Base-by-base conservation (phyloP, 2,797 vertebrate species). In the Mareca penelope region DNA sequence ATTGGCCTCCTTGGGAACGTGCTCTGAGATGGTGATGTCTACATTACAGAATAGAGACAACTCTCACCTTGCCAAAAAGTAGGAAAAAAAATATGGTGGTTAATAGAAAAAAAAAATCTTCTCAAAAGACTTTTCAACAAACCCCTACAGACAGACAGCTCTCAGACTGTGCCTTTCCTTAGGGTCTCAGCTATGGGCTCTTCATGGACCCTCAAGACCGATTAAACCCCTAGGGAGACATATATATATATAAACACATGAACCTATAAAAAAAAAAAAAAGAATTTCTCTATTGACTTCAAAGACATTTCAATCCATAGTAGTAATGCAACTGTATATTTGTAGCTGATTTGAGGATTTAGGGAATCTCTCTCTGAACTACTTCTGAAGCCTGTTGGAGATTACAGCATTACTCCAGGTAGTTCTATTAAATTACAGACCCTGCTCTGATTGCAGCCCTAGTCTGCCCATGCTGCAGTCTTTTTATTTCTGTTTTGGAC, bases 331-430 rank as follows among this genome's bases (percentile, higher is more conserved):
- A 67, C 87, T 61, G 33, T 68, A 9, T 90, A 91, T 94, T 96
- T 96, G 94, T 88, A 88, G 83, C 69, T 87, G 93, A 94, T 95
- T 75, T 83, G 72, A 95, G 78, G 93, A 93, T 95, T 96, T 95
- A 92, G 69, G 64, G 86, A 87, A 83, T 68, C 72, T 94, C 56
- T 90, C 88, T 89, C 78, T 57, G 86, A 95, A 85, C 64, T 92
- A 55, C 13, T 78, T 57, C 12, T 23, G 86, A 85, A 90, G 88
- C 68, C 37, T 94, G 78, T 73, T 83, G 52, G 80, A 92, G 90
- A 90, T 94, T 92, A 83, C 11, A 78, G 50, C 71, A 39, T 92
- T 78, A 92, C 84, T 93, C 84, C 84, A 92, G 94, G 93, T 95
- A 90, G 63, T 65, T 93, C 93, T 88, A 68, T 93, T 88, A 94